phyloP scores from a whole-genome alignment of 2,888 invertebrate genomes.

The Osmoderma eremita region DNA sequence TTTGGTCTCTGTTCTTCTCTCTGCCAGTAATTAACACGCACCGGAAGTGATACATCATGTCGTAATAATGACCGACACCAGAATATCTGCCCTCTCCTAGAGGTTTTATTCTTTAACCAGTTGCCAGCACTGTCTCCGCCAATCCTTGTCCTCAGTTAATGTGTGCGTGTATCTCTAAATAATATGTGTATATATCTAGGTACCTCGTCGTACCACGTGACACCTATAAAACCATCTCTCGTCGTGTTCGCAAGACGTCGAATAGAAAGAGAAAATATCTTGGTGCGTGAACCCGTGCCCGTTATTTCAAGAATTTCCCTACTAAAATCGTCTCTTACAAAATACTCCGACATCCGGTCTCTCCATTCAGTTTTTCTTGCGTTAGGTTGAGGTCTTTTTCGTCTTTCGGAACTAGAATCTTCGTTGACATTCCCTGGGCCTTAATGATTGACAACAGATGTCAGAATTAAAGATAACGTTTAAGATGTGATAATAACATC shows the following conservation, averaged over 20 bases:
- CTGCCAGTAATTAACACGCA: slow-evolving; percentile 61
- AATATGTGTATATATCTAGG: slow-evolving; percentile 46
- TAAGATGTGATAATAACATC: slow-evolving; percentile 24
- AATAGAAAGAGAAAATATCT: slow-evolving; percentile 37
- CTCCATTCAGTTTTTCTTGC: slow-evolving; percentile 43
- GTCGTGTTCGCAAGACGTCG: slow-evolving; percentile 42
- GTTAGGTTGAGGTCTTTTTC: slow-evolving; percentile 40
- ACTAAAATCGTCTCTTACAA: slow-evolving; percentile 39
- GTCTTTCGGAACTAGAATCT: slow-evolving; percentile 11
- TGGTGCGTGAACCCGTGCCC: slow-evolving; percentile 38
- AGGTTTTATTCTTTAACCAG: slow-evolving; percentile 52
- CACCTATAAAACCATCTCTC: slow-evolving; percentile 49
- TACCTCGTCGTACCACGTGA: slow-evolving; percentile 44
- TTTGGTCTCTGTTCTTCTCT: slow-evolving; percentile 41
- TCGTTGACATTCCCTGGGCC: slow-evolving; percentile 11
- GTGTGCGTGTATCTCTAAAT: slow-evolving; percentile 49
- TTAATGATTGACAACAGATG: slow-evolving; percentile 21
- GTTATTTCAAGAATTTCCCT: slow-evolving; percentile 38
- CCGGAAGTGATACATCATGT: slow-evolving; percentile 64
- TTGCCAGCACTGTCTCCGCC: slow-evolving; percentile 52
- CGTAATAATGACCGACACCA: slow-evolving; percentile 64
- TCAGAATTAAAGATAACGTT: slow-evolving; percentile 14
- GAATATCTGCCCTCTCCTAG: slow-evolving; percentile 55
- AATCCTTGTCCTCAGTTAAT: slow-evolving; percentile 53
- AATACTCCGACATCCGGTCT: slow-evolving; percentile 42